phyloP scores from a whole-genome alignment of 1,140 invertebrate genomes.

The Listronotus oregonensis region DNA sequence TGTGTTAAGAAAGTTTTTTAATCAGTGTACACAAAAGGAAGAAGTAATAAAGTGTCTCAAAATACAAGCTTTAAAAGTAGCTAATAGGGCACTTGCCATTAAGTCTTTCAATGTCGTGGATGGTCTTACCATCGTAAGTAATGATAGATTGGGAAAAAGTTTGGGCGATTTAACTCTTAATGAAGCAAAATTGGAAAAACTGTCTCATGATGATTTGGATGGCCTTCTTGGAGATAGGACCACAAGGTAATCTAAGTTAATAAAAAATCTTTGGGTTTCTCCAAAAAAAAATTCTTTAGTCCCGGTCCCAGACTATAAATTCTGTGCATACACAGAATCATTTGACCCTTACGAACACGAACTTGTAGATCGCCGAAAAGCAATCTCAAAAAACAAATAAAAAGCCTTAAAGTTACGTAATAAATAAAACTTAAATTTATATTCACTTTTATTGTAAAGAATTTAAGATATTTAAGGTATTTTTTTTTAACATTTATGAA shows the following conservation, averaged over 20 bases:
- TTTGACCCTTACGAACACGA: too few species aligned
- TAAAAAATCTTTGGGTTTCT: too few species aligned
- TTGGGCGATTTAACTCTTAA: slow-evolving; percentile 34
- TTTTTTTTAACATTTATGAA: too few species aligned
- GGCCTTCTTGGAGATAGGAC: slow-evolving; percentile 64
- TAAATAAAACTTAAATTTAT: too few species aligned
- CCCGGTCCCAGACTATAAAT: too few species aligned
- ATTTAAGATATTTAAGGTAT: too few species aligned
- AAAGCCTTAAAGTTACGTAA: too few species aligned
- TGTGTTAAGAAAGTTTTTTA: slow-evolving; percentile 35
- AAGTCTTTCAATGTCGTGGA: slow-evolving; percentile 66
- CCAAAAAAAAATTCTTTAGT: too few species aligned
- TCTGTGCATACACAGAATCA: too few species aligned
- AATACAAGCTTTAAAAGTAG: slow-evolving; percentile 65
- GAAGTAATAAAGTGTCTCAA: slow-evolving; percentile 71
- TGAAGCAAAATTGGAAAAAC: slow-evolving; percentile 61
- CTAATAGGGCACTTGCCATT: slow-evolving; percentile 66
- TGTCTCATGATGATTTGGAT: slow-evolving; percentile 59
- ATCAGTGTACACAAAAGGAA: slow-evolving; percentile 64
- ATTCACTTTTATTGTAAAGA: too few species aligned
- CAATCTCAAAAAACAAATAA: too few species aligned
- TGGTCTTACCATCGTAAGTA: slow-evolving; percentile 61
- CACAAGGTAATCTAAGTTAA: slow-evolving; percentile 55
- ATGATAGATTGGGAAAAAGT: slow-evolving; percentile 31
- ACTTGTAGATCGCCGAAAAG: too few species aligned